phyloP scores from a whole-genome alignment of 2,797 vertebrate species.

The Takifugu rubripes region DNA sequence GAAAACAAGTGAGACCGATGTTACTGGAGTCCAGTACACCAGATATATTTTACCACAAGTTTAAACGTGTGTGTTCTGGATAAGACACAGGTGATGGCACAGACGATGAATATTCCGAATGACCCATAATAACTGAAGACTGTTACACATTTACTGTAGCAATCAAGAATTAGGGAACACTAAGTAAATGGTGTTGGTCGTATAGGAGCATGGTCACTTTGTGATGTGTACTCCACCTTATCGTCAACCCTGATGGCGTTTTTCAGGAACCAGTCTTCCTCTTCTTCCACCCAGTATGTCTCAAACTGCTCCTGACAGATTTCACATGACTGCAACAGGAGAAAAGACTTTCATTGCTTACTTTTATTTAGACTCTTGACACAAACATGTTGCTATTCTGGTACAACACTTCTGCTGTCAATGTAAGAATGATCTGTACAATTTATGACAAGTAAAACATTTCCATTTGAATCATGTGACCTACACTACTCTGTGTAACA shows the following conservation, averaged over 20 bases:
- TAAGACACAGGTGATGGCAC: no score
- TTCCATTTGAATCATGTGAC: neutral
- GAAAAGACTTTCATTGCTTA: neutral
- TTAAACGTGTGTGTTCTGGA: no score
- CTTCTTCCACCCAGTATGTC: constrained; percentile 98
- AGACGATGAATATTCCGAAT: no score
- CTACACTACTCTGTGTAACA: no score
- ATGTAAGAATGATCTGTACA: neutral
- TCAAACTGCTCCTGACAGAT: constrained; percentile 98
- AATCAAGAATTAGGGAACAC: no score
- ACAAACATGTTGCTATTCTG: no score
- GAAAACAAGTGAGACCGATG: constrained; percentile 12
- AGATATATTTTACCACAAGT: neutral
- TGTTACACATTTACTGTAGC: no score
- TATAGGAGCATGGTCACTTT: no score
- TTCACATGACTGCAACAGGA: constrained; percentile 84
- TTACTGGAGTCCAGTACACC: neutral
- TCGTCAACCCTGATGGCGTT: constrained; percentile 92
- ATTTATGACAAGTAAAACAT: no score
- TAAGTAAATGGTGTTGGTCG: no score
- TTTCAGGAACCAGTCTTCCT: constrained; percentile 98
- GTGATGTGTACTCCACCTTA: constrained; percentile 74
- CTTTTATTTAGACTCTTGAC: no score
- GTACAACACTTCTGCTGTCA: neutral
- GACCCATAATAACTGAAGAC: no score